Evolutionary conservation across 2,797 vertebrate species (phyloP).

Genomic region (Gobio occitaniae): DNA sequence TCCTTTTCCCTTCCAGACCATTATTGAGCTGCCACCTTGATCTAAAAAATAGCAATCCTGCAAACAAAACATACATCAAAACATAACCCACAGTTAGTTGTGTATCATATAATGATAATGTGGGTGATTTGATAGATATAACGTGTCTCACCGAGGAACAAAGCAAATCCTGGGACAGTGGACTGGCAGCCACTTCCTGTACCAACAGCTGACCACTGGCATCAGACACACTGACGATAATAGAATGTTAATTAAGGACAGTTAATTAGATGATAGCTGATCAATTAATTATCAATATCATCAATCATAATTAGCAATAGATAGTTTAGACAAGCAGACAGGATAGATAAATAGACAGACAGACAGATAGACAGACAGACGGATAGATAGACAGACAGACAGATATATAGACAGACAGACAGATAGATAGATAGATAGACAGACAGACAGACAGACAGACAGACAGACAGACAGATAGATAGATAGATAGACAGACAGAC

Average conservation of each 20-base stretch:
- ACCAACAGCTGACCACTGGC: slow-evolving; percentile 83
- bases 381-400: neutral
- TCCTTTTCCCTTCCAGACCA: slow-evolving; percentile 90
- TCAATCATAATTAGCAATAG: neutral
- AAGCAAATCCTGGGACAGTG: slow-evolving; percentile 88
- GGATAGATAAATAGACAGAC: neutral
- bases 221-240: slow-evolving; percentile 82
- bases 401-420: too few species aligned
- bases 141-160: slow-evolving; percentile 78
- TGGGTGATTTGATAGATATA: neutral
- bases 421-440: neutral
- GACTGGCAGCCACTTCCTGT: slow-evolving; percentile 87
- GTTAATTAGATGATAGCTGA: neutral
- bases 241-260: neutral
- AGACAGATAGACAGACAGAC: neutral
- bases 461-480: neutral
- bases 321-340: neutral
- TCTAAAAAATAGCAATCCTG: slow-evolving; percentile 91
- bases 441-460: accelerated
- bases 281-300: neutral
- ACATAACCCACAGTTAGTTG: neutral
- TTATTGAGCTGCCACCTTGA: slow-evolving; percentile 84
- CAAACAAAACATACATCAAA: slow-evolving; percentile 10
- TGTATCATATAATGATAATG: neutral
- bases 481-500: accelerated